Evolutionary conservation across 1,140 invertebrate species (phyloP), one percentile per base, ranked within the genome.

Genomic region (Drosophila punjabiensis): DNA sequence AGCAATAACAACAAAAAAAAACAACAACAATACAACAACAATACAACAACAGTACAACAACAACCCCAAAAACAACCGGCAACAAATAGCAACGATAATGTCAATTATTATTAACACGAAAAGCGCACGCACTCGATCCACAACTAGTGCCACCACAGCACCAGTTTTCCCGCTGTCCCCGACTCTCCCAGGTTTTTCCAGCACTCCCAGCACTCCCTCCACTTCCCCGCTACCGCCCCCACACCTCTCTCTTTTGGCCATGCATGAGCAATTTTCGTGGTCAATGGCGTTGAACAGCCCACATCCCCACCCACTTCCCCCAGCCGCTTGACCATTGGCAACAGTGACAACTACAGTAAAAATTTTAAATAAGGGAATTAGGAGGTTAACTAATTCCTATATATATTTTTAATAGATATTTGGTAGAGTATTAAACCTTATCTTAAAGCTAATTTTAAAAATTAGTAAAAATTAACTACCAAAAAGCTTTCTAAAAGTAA

Each of bases 51-150:
- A 28, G 3, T 24, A 24, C 14, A 28, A 28, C 13, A 56, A 62
- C 48, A 52, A 20, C 7, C 33, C 18, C 65, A 48, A 68, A 47
- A 63, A 55, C 68, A 67, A 55, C 16, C 75, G 43, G 58, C 47
- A 73, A 73, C 60, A 75, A 70, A 78, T 62, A 62, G 64, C 52
- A 74, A 68, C 66, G 82, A 82, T 87, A 86, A 87, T 86, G 83
- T 76, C 83, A 82, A 87, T 87, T 82, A 87, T 87, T 87, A 86
- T 86, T 82, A 79, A 87, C 83, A 82, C 68, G 79, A 82, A 82
- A 87, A 87, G 79, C 67, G 74, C 68, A 79, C 64, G 61, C 69
- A 71, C 68, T 67, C 41, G 73, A 59, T 41, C 66, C 59, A 55
- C 64, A 74, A 35, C 55, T 39, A 58, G 55, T 58, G 35, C 64